Evolutionary conservation across 2,797 vertebrate species (phyloP).

Genomic region (Anguilla megastoma): DNA sequence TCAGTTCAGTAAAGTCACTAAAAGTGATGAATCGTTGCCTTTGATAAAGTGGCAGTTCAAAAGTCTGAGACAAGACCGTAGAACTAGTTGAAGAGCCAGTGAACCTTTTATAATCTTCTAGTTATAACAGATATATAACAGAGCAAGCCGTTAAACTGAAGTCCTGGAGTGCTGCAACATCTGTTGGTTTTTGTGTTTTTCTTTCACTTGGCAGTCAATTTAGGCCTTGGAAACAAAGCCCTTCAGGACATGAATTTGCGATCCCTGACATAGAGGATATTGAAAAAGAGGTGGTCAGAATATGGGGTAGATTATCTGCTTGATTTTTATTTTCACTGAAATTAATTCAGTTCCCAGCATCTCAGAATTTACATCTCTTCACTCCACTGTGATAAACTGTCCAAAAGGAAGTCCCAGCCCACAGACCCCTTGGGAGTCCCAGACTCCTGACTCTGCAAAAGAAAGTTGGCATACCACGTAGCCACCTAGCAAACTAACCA

Average conservation of each 20-base stretch:
- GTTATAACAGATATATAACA: too few species aligned
- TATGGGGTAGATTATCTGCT: not conserved
- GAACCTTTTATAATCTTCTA: not conserved
- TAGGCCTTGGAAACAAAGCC: too few species aligned
- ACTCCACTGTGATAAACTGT: not conserved
- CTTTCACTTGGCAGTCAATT: too few species aligned
- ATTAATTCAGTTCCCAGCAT: not conserved
- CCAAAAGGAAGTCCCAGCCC: not conserved
- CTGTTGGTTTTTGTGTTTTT: too few species aligned
- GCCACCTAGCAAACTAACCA: not conserved
- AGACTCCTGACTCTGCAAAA: not conserved
- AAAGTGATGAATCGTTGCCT: not conserved
- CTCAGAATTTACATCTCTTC: not conserved
- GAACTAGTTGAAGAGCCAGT: not conserved
- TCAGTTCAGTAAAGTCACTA: not conserved
- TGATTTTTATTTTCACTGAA: not conserved
- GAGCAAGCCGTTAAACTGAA: too few species aligned
- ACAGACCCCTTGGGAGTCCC: not conserved
- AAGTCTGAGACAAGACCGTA: not conserved
- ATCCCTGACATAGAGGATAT: not conserved
- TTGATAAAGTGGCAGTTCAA: not conserved
- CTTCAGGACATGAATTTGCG: too few species aligned
- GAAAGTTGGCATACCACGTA: not conserved
- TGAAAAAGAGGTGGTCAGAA: not conserved
- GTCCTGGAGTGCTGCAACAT: too few species aligned